Base-by-base conservation (phyloP, 2,113 vertebrate genomes). In the Salvelinus alpinus region DNA sequence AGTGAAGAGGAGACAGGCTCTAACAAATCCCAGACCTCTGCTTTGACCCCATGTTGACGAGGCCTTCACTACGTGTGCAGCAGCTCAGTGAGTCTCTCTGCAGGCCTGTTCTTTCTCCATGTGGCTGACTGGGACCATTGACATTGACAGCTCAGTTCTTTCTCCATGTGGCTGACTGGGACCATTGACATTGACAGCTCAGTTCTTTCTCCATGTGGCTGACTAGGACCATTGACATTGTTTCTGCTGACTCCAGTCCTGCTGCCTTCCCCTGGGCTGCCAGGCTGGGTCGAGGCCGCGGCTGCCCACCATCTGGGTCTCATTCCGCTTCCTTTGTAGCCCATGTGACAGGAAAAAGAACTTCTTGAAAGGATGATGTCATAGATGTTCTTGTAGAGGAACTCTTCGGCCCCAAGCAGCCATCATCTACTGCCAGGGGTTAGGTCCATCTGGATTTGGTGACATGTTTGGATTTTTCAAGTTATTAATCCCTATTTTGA, bases 241-340 rank as follows among this genome's bases (percentile, higher is more conserved):
- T 75, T 78, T 75, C 71, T 79, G 72, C 68, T 79, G 83, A 79
- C 59, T 77, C 16, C 73, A 54, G 70, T 78, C 71, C 57, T 64
- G 68, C 66, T 20, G 66, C 74, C 51, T 75, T 82, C 64, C 76
- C 66, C 60, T 69, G 82, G 76, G 82, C 82, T 88, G 83, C 78
- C 85, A 85, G 80, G 78, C 86, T 82, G 74, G 73, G 38, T 44
- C 9, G 38, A 9, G 47, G 78, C 64, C 69, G 27, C 77, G 72
- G 82, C 78, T 76, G 74, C 47, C 74, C 82, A 74, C 82, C 92
- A 91, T 93, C 90, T 93, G 90, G 87, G 79, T 91, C 84, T 89
- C 78, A 82, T 88, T 87, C 87, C 60, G 75, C 75, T 78, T 80
- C 76, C 65, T 83, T 78, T 62, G 57, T 69, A 70, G 74, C 78